A percentile compares a stretch with the other conserved stretches of the same genome.
Evolutionary conservation across 1,140 invertebrate genomes (phyloP).

Genomic region (Yoshiicerus persimilis): DNA sequence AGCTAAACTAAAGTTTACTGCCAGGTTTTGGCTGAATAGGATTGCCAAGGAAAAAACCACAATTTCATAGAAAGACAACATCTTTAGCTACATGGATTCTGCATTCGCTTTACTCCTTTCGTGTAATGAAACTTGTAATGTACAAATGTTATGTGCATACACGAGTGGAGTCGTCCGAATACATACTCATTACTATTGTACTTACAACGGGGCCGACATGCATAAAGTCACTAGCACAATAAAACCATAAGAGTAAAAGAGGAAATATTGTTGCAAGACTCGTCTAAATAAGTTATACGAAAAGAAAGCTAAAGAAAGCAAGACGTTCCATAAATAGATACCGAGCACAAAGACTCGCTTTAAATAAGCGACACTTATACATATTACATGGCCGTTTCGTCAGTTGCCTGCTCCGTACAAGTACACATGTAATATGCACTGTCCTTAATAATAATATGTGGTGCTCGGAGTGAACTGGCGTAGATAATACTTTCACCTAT

Average conservation of each 20-base stretch:
- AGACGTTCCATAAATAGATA: background rate
- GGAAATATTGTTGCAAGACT: background rate
- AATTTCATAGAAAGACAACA: background rate
- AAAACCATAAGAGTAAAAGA: background rate
- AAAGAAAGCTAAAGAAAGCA: background rate
- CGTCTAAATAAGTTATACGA: background rate
- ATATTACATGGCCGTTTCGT: background rate
- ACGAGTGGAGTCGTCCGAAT: too few relatives aligned
- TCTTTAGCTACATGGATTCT: background rate
- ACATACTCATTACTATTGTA: background rate
- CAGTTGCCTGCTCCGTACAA: background rate
- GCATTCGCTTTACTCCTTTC: background rate
- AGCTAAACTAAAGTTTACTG: slow-evolving; percentile 13
- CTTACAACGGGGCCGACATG: background rate
- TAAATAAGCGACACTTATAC: background rate
- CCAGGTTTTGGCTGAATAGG: background rate
- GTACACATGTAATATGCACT: background rate
- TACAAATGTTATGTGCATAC: background rate
- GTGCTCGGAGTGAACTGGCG: too few relatives aligned
- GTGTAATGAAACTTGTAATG: background rate
- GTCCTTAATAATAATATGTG: background rate
- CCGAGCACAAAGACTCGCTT: background rate
- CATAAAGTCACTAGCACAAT: background rate
- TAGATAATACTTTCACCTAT: too few relatives aligned
- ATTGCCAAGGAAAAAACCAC: background rate